Percentiles rank a stretch among this genome's conserved stretches.
These are phyloP conservation scores for Euglossa dilemma DNA, from an alignment of 1,140 invertebrate genomes.

Conservation along the genomic window DNA sequence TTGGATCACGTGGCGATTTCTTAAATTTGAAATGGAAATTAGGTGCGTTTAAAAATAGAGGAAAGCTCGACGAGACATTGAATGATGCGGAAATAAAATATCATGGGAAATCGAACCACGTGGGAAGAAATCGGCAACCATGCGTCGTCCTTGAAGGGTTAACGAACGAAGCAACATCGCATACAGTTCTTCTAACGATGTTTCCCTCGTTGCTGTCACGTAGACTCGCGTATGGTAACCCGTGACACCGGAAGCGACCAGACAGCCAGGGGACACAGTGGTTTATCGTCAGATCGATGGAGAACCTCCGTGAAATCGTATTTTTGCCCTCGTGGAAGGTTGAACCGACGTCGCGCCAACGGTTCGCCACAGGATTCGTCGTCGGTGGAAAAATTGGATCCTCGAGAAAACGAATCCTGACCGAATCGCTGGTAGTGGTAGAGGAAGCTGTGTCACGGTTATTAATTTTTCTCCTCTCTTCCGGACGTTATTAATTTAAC, in stretches of 20 bases:
- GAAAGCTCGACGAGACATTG: no score
- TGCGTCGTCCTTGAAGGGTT: no score
- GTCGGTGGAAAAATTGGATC: conserved; percentile 14
- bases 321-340: background rate
- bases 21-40: no score
- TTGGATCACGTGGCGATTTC: no score
- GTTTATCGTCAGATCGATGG: conserved; percentile 14
- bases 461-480: background rate
- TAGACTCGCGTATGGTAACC: conserved; percentile 3
- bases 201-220: background rate
- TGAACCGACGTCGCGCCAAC: background rate
- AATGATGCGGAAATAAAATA: no score
- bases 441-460: background rate
- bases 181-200: conserved; percentile 7
- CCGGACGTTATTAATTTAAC: no score
- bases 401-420: background rate
- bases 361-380: background rate
- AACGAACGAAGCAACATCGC: background rate
- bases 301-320: background rate
- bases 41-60: no score
- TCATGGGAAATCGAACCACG: no score
- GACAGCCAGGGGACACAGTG: conserved; percentile 25
- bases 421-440: background rate
- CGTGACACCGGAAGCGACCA: conserved; percentile 21
- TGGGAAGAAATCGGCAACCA: no score